These are phyloP conservation scores for Montipora efflorescens DNA, from an alignment of 64 coral and sea anemone species.

Conservation along the genomic window DNA sequence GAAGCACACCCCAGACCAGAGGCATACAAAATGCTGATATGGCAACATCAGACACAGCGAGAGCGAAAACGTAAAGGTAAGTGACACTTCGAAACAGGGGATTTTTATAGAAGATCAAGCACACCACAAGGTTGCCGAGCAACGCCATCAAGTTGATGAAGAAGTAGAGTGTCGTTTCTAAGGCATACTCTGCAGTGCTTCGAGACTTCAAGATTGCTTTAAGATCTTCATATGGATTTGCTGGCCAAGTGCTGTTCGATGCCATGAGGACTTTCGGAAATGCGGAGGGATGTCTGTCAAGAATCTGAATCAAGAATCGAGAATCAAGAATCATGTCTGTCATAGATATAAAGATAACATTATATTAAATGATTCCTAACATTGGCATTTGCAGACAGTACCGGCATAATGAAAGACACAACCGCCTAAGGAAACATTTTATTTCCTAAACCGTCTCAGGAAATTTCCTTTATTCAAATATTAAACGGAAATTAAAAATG, in stretches of 20 bases:
- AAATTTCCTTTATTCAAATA: too few relatives aligned
- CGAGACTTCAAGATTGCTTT: background rate
- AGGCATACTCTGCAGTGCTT: background rate
- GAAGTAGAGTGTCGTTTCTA: background rate
- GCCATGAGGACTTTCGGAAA: background rate
- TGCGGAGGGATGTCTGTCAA: background rate
- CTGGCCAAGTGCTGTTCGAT: background rate
- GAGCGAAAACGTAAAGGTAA: slow-evolving; percentile 32
- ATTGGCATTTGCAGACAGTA: too few relatives aligned
- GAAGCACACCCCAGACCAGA: slow-evolving; percentile 21
- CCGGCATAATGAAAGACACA: too few relatives aligned
- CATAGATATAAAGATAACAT: too few relatives aligned
- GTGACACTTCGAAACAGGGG: slow-evolving; percentile 31
- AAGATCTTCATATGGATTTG: background rate
- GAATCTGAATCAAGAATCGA: background rate
- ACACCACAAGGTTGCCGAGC: slow-evolving; percentile 59
- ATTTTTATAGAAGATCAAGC: slow-evolving; percentile 43
- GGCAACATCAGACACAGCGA: slow-evolving; percentile 51
- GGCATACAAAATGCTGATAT: slow-evolving; percentile 46
- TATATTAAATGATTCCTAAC: too few relatives aligned
- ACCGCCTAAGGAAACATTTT: too few relatives aligned
- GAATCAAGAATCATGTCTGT: too few relatives aligned
- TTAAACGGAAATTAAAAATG: too few relatives aligned
- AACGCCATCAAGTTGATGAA: slow-evolving; percentile 33
- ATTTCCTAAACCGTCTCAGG: too few relatives aligned